These are phyloP conservation scores for Sebastes baramenuke DNA, from an alignment of 2,797 vertebrate genomes.

Conservation along the genomic window DNA sequence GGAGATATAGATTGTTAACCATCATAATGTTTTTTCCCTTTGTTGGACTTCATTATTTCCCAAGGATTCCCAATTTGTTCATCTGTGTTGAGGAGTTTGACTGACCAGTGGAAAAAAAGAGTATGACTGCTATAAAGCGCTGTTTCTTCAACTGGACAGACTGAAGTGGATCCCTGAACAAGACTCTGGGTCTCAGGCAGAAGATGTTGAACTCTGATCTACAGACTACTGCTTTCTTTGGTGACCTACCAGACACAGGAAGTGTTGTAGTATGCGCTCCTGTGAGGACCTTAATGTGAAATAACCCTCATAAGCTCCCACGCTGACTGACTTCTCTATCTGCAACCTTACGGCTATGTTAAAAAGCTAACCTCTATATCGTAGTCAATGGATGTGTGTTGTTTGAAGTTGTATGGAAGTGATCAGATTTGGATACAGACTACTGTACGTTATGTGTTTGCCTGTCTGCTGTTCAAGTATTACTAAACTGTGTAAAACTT, in stretches of 20 bases:
- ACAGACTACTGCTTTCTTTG: constrained; percentile 38
- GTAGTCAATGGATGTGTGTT: constrained; percentile 89
- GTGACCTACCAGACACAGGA: constrained; percentile 30
- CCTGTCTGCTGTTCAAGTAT: constrained; percentile 93
- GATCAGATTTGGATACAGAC: constrained; percentile 84
- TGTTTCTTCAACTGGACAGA: constrained; percentile 2
- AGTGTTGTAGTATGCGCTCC: constrained; percentile 44
- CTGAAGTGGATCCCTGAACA: neutral
- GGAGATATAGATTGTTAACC: neutral
- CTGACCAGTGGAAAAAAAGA: neutral
- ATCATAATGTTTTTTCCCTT: neutral
- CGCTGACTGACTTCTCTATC: constrained; percentile 50
- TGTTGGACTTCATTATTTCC: neutral
- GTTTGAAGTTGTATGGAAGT: constrained; percentile 85
- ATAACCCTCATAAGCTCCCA: constrained; percentile 50
- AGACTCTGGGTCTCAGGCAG: constrained; percentile 20
- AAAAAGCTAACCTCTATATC: constrained; percentile 86
- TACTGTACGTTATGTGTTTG: constrained; percentile 84
- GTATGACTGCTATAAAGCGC: neutral
- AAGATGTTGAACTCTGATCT: constrained; percentile 31
- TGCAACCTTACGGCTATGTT: constrained; percentile 74
- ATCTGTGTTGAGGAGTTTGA: constrained; percentile 15
- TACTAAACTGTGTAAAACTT: constrained; percentile 88
- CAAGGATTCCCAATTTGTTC: neutral
- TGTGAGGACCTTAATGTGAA: constrained; percentile 62